Evolutionary conservation across 2,797 vertebrate genomes (phyloP).

Genomic region (Cryptoprocta ferox): DNA sequence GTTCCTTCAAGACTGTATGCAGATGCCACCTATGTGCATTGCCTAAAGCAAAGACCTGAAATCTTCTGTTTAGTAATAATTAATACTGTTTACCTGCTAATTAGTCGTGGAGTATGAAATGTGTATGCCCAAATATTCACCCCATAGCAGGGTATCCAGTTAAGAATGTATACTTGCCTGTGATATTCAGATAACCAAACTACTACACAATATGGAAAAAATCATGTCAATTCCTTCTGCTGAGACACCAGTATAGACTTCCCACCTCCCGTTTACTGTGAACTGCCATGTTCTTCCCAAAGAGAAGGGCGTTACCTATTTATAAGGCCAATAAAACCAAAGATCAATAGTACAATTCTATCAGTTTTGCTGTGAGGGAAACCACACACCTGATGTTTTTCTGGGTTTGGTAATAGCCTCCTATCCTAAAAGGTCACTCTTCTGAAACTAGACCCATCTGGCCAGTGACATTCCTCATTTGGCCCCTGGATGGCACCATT

Average conservation of each 20-base stretch:
- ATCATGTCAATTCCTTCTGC: background rate
- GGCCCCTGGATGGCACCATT: background rate
- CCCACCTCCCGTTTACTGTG: background rate
- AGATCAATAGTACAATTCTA: background rate
- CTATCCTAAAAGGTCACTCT: background rate
- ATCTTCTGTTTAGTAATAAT: conserved; percentile 21
- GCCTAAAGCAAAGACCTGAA: conserved; percentile 3
- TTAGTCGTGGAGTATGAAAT: background rate
- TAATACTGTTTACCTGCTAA: background rate
- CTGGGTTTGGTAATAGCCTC: background rate
- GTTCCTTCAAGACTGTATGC: conserved; percentile 30
- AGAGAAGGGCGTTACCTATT: conserved; percentile 12
- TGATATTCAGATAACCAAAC: background rate
- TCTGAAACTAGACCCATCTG: background rate
- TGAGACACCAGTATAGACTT: background rate
- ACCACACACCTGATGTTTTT: background rate
- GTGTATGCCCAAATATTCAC: background rate
- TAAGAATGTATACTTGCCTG: conserved; percentile 15
- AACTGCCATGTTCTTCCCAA: background rate
- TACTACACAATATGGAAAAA: background rate
- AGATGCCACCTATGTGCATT: conserved; percentile 28
- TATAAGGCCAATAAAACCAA: conserved; percentile 24
- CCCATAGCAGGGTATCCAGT: background rate
- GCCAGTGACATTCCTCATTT: background rate
- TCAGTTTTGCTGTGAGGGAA: background rate